Evolutionary conservation across 2,888 invertebrate species (phyloP), one percentile per base, ranked within the genome.

Genomic region (Caenorhabditis wallacei): DNA sequence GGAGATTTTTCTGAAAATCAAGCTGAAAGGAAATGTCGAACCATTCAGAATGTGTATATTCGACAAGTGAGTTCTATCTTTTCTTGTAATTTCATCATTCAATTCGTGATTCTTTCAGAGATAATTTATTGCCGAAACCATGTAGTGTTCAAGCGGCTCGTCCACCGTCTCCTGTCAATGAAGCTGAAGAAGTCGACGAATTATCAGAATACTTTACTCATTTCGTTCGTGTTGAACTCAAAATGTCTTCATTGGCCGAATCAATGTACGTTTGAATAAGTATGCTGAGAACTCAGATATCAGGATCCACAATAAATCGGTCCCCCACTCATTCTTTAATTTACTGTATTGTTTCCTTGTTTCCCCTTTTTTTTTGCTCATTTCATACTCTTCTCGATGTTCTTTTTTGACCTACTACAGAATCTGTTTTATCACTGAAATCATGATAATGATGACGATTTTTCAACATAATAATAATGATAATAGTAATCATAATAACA

Each of bases 221-320:
- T 79, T 89, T 89, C 56, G 89, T 89, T 20, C 83, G 84, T 18
- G 88, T 89, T 53, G 88, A 84, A 13, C 66, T 82, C 20, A 89
- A 89, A 68, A 88, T 89, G 88, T 89, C 89, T 0, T 81, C 88
- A 10, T 59, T 89, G 51, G 89, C 88, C 59, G 89, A 89, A 61
- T 86, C 86, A 37, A 88, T 89, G 89, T 89, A 89, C 72, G 86
- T 86, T 16, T 89, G 68, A 84, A n/a, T 7, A 24, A 40, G 26
- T 18, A 35, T 18, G 2, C 20, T 43, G 3, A 4, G 43, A 16
- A 40, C 53, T 24, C 20, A 43, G 35, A 18, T 22, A 63, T 46
- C 61, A 35, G 18, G 35, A 64, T 26, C 10, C 24, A 37, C 24
- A 56, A 53, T 37, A 57, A 66, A 24, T 43, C 35, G 22, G 24